Evolutionary conservation across 2,797 vertebrate genomes (phyloP).

Genomic region (Zenarchopterus dispar): DNA sequence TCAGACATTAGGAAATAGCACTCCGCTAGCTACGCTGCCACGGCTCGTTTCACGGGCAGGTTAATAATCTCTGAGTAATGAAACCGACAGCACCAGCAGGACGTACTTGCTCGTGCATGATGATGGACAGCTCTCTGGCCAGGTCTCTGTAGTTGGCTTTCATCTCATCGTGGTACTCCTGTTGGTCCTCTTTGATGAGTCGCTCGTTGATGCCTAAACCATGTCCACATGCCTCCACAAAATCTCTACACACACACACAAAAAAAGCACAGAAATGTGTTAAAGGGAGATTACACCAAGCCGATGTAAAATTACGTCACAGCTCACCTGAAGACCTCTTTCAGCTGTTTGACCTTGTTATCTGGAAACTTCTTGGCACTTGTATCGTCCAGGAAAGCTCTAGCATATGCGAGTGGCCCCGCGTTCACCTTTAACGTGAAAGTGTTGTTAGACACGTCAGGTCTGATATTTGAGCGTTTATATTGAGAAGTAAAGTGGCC

Average conservation of each 20-base stretch:
- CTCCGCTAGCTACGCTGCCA: background rate
- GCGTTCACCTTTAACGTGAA: constrained; percentile 89
- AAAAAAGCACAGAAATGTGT: background rate
- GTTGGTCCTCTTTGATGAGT: constrained; percentile 96
- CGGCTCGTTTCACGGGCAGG: background rate
- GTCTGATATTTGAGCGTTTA: background rate
- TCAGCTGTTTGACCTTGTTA: constrained; percentile 96
- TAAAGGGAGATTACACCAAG: constrained; percentile 1
- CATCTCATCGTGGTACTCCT: constrained; percentile 98
- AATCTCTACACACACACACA: constrained; percentile 86
- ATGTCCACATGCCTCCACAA: constrained; percentile 97
- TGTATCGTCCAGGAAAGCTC: constrained; percentile 93
- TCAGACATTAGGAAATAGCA: constrained; percentile 20
- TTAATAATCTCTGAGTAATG: constrained; percentile 6
- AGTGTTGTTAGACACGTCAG: no score
- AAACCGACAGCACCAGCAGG: background rate
- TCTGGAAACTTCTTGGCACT: constrained; percentile 94
- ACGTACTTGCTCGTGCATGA: constrained; percentile 95
- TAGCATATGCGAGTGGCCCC: constrained; percentile 93
- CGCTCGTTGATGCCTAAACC: constrained; percentile 92
- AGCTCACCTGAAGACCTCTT: constrained; percentile 95
- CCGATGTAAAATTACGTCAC: constrained; percentile 1
- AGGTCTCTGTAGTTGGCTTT: constrained; percentile 96
- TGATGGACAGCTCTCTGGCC: constrained; percentile 93
- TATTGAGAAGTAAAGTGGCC: constrained; percentile 13